phyloP scores from a whole-genome alignment of 2,113 vertebrate species.

The Orthochromis indermauri region DNA sequence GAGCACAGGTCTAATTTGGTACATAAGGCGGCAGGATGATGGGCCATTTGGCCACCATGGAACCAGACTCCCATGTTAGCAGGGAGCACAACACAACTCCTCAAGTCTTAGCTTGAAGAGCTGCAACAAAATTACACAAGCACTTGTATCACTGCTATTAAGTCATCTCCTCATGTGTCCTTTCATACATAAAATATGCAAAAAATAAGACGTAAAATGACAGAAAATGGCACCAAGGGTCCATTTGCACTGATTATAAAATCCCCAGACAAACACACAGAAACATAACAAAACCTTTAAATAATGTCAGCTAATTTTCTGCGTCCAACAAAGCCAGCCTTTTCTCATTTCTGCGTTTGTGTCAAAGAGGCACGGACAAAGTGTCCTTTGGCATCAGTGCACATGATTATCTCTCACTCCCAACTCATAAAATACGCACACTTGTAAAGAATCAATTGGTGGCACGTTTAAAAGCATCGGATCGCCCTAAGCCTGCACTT shows the following conservation, averaged over 20 bases:
- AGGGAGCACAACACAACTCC: not conserved
- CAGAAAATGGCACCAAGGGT: not conserved
- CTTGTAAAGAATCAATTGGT: not conserved
- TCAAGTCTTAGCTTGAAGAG: not conserved
- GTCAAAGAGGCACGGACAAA: not conserved
- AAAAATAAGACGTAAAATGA: not conserved
- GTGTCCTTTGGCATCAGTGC: not conserved
- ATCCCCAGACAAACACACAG: not conserved
- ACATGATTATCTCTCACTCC: not conserved
- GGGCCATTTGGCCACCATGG: slow-evolving; percentile 57
- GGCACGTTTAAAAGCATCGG: not conserved
- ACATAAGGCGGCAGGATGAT: slow-evolving; percentile 43
- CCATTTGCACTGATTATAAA: not conserved
- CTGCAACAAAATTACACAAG: not conserved
- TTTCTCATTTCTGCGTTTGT: not conserved
- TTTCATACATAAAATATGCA: not conserved
- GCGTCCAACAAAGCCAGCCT: not conserved
- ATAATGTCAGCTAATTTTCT: not conserved
- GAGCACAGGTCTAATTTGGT: slow-evolving; percentile 57
- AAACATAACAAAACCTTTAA: not conserved
- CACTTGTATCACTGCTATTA: not conserved
- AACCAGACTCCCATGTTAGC: not conserved
- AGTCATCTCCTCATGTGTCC: not conserved
- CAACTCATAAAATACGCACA: not conserved
- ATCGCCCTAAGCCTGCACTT: not conserved